phyloP scores from a whole-genome alignment of 2,888 invertebrate species.

The Digitonthophagus gazella region DNA sequence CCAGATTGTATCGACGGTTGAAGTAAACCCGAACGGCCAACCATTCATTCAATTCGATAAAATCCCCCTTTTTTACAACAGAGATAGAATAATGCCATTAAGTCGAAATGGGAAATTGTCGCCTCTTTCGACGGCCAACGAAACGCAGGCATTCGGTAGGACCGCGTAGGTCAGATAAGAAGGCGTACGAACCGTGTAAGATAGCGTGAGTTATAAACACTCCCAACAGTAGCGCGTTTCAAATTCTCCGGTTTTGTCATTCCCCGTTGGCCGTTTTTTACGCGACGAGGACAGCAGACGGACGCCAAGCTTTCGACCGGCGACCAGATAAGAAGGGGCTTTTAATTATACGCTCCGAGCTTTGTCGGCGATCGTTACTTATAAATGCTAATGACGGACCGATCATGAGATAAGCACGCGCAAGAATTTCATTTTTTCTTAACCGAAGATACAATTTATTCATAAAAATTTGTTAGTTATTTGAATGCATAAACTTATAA shows the following conservation, averaged over 20 bases:
- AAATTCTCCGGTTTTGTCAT: slow-evolving; percentile 34
- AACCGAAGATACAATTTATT: too few species aligned
- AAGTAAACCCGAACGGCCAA: neutral
- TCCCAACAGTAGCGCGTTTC: slow-evolving; percentile 34
- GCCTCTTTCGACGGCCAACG: slow-evolving; percentile 1
- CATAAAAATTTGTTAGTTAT: too few species aligned
- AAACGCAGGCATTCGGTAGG: slow-evolving; percentile 16
- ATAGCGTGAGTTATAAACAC: slow-evolving; percentile 33
- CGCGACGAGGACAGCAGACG: neutral
- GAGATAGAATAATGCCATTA: slow-evolving; percentile 9
- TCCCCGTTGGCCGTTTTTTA: slow-evolving; percentile 22
- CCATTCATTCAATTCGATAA: slow-evolving; percentile 15
- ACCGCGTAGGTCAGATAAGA: slow-evolving; percentile 32
- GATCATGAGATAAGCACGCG: neutral
- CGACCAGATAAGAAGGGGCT: slow-evolving; percentile 11
- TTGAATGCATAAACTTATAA: too few species aligned
- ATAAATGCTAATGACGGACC: neutral
- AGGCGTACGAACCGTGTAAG: slow-evolving; percentile 31
- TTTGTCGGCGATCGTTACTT: neutral
- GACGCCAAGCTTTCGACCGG: slow-evolving; percentile 1
- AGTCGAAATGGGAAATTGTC: slow-evolving; percentile 2
- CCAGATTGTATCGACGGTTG: slow-evolving; percentile 7
- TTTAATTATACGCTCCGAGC: slow-evolving; percentile 7
- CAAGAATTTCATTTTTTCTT: neutral
- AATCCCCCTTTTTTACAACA: slow-evolving; percentile 1